These are phyloP conservation scores for Clavelina lepadiformis DNA, from an alignment of 23 tunicate genomes.

Conservation along the genomic window DNA sequence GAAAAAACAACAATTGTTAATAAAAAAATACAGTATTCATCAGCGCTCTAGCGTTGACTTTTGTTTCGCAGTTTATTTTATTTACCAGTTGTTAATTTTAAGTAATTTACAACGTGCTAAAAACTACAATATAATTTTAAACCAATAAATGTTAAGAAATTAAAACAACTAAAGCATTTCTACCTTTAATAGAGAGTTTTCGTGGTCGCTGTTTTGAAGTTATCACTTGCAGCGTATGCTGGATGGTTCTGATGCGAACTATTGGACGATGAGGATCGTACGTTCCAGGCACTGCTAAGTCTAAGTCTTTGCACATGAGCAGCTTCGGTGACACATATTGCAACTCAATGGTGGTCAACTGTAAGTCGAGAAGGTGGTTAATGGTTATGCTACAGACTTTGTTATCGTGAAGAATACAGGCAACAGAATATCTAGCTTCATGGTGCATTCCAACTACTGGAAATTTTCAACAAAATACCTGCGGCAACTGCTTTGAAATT, in stretches of 20 bases:
- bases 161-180: background rate
- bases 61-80: no score
- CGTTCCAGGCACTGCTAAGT: slow-evolving; percentile 96
- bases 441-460: no score
- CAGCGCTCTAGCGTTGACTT: no score
- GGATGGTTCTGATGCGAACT: slow-evolving; percentile 63
- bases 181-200: slow-evolving; percentile 83
- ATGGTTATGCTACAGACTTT: no score
- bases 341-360: slow-evolving; percentile 82
- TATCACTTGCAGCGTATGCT: slow-evolving; percentile 81
- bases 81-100: background rate
- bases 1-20: no score
- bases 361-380: no score
- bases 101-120: background rate
- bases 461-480: no score
- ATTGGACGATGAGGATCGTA: slow-evolving; percentile 75
- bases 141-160: background rate
- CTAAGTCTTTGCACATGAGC: slow-evolving; percentile 75
- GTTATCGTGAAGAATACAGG: no score
- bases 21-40: no score
- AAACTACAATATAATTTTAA: background rate
- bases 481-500: slow-evolving; percentile 74
- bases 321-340: slow-evolving; percentile 94
- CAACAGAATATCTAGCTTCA: no score
- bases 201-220: slow-evolving; percentile 96